These are phyloP conservation scores for Chionis minor DNA, from an alignment of 2,113 vertebrate species.

Conservation along the genomic window DNA sequence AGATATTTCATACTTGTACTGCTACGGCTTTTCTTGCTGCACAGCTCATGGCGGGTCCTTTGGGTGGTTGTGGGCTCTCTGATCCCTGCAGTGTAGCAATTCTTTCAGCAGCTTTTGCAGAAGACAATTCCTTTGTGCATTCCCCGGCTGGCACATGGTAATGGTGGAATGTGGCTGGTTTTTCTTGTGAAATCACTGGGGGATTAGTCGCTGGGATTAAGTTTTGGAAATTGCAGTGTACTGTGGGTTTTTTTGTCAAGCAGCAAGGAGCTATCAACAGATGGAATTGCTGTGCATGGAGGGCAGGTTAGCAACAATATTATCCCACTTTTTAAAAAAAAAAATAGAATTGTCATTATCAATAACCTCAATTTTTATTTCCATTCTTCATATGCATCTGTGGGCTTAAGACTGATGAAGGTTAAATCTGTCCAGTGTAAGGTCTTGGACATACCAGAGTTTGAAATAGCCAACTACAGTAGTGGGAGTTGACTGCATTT, in stretches of 20 bases:
- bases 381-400: neutral
- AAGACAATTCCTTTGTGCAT: neutral
- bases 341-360: neutral
- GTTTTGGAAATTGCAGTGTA: neutral
- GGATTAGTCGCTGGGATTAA: neutral
- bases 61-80: neutral
- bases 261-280: neutral
- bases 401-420: neutral
- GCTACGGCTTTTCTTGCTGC: neutral
- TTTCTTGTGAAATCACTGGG: neutral
- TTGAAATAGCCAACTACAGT: neutral
- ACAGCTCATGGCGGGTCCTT: neutral
- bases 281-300: neutral
- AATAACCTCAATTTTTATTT: neutral
- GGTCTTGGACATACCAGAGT: neutral
- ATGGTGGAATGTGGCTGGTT: neutral
- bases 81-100: neutral
- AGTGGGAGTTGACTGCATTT: neutral
- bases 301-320: neutral
- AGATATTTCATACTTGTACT: neutral
- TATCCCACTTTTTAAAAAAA: neutral
- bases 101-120: neutral
- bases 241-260: neutral
- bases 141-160: neutral
- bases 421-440: neutral